phyloP scores from a whole-genome alignment of 2,888 invertebrate species.

The Trachelus troglodyta region DNA sequence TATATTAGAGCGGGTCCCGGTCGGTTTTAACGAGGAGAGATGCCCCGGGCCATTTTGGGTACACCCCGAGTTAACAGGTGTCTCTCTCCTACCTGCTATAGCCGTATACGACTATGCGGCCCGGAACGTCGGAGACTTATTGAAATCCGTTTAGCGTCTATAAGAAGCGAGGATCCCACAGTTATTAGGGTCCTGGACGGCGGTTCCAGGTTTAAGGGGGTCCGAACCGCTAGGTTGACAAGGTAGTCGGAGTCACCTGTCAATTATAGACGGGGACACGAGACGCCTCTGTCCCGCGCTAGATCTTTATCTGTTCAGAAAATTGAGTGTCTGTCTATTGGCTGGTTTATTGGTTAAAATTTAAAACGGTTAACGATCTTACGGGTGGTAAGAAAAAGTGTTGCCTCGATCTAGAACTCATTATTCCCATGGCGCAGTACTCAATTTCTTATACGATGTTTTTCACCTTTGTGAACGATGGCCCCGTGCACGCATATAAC shows the following conservation, averaged over 20 bases:
- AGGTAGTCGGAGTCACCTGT: slow-evolving; percentile 45
- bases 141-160: slow-evolving; percentile 47
- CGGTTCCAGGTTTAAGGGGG: slow-evolving; percentile 34
- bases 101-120: slow-evolving; percentile 17
- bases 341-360: slow-evolving; percentile 6
- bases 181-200: slow-evolving; percentile 35
- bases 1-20: slow-evolving; percentile 47
- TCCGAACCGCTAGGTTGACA: slow-evolving; percentile 19
- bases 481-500: background rate
- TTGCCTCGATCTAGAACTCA: background rate
- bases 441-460: background rate
- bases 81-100: slow-evolving; percentile 47
- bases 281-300: slow-evolving; percentile 32
- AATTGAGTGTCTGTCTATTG: slow-evolving; percentile 26
- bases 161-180: slow-evolving; percentile 33
- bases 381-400: slow-evolving; percentile 1
- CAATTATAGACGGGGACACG: slow-evolving; percentile 46
- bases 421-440: background rate
- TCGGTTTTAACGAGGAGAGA: slow-evolving; percentile 32
- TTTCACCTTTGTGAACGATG: background rate
- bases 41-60: slow-evolving; percentile 36
- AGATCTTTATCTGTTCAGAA: slow-evolving; percentile 44
- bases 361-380: slow-evolving; percentile 8
- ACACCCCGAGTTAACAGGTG: slow-evolving; percentile 55
- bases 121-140: slow-evolving; percentile 37